These are phyloP conservation scores for Gadus macrocephalus DNA, from an alignment of 2,113 vertebrate genomes.

Conservation along the genomic window DNA sequence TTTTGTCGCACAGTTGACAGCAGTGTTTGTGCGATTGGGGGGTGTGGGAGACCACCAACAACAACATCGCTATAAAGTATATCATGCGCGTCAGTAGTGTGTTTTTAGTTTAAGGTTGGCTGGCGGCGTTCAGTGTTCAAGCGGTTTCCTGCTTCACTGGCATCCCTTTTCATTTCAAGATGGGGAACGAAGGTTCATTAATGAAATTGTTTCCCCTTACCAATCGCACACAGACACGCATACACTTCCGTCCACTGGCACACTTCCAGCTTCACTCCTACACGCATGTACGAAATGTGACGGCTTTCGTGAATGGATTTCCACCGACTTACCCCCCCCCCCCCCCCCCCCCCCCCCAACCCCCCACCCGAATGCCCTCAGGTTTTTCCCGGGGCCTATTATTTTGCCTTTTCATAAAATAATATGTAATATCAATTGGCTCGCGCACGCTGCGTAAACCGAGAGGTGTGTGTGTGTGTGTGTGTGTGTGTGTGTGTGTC, in stretches of 20 bases:
- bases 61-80: too few species aligned
- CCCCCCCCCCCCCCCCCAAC: neutral
- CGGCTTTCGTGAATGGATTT: conserved; percentile 5
- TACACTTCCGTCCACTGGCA: neutral
- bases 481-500: conserved; percentile 24
- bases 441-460: conserved; percentile 2
- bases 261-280: too few species aligned
- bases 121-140: too few species aligned
- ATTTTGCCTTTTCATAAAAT: conserved; percentile 16
- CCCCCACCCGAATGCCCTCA: neutral
- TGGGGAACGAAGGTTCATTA: too few species aligned
- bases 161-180: too few species aligned
- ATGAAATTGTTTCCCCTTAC: neutral
- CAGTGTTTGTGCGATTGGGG: too few species aligned
- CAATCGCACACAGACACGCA: conserved; percentile 3
- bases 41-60: too few species aligned
- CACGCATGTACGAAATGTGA: conserved; percentile 13
- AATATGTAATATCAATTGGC: conserved; percentile 44
- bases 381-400: conserved; percentile 30
- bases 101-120: too few species aligned
- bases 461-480: conserved; percentile 19
- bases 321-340: too few species aligned
- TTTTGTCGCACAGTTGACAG: too few species aligned
- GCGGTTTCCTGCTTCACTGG: too few species aligned
- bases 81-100: too few species aligned